A percentile compares a stretch with the other conserved stretches of the same genome.
Evolutionary conservation across 2,888 invertebrate species (phyloP).

Genomic region (Chalcis sispes): DNA sequence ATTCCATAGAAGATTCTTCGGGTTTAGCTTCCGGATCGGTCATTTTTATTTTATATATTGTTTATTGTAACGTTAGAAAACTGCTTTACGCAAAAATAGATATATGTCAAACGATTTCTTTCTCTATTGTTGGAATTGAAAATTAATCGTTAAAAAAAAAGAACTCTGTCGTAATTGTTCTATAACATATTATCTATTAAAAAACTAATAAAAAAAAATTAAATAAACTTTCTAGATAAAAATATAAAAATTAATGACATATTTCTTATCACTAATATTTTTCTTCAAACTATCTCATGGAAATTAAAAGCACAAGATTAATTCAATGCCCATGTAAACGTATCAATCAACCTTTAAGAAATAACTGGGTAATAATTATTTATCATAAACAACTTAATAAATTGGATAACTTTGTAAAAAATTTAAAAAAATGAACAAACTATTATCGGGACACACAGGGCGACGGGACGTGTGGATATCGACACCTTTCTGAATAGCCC

Average conservation of each 20-base stretch:
- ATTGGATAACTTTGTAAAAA: not conserved
- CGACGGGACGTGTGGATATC: slow-evolving; percentile 66
- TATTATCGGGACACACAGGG: too few species aligned
- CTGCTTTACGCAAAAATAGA: not conserved
- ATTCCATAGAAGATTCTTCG: not conserved
- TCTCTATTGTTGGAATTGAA: not conserved
- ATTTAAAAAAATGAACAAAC: too few species aligned
- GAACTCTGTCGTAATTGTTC: not conserved
- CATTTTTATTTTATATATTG: slow-evolving; percentile 10
- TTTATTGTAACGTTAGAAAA: not conserved
- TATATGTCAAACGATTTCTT: too few species aligned
- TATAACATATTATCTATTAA: not conserved
- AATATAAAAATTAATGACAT: too few species aligned
- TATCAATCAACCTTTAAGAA: too few species aligned
- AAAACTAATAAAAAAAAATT: too few species aligned
- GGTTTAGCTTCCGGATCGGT: not conserved
- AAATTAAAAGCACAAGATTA: too few species aligned
- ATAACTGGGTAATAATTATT: not conserved
- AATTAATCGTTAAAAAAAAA: not conserved
- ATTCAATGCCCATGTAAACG: too few species aligned
- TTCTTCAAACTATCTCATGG: not conserved
- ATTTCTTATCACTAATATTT: too few species aligned
- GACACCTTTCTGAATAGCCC: slow-evolving; percentile 68
- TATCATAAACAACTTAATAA: not conserved
- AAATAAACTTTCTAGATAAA: too few species aligned